Evolutionary conservation across 1,140 invertebrate genomes (phyloP), one percentile per base, ranked within the genome.

Genomic region (Adelges cooleyi): DNA sequence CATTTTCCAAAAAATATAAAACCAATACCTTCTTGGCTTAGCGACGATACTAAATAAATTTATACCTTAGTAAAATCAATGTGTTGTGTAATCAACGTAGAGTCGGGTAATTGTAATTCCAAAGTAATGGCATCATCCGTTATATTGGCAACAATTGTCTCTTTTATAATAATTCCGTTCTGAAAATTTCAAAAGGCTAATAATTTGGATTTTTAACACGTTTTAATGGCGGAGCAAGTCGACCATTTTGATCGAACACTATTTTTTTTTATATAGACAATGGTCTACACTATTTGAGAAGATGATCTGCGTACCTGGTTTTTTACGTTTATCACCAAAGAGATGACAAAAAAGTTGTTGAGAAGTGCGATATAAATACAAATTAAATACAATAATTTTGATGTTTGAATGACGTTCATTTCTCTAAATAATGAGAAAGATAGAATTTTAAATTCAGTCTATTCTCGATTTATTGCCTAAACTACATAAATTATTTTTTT

Each of bases 1-100:
- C n/a, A n/a, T n/a, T n/a, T n/a, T n/a, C n/a, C n/a, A n/a, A n/a
- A n/a, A n/a, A n/a, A n/a, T n/a, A n/a, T n/a, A n/a, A n/a, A n/a
- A n/a, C n/a, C n/a, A 25, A 10, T 23, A 25, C 13, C 3, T 42
- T 8, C 40, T 15, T 4, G 25, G 33, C 33, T 20, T 0, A 59
- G 40, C 5, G 9, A 48, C 17, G 0, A 54, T 54, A 54, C 40
- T 40, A 1, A 33, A 20, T 46, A 18, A 54, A 54, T 67, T 82
- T 84, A 85, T 81, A 93, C 91, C 80, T 91, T 91, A 80, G 85
- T 87, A 74, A 95, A 95, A 75, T 97, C 92, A 66, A 95, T 88
- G 33, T 95, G 82, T 74, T 95, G 91, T 9, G 90, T 92, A 27
- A 96, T 84, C 68, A 90, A 80, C 10, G 92, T 92, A 50, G 92